Evolutionary conservation across 2,888 invertebrate genomes (phyloP).

Genomic region (Eilema griseolum): DNA sequence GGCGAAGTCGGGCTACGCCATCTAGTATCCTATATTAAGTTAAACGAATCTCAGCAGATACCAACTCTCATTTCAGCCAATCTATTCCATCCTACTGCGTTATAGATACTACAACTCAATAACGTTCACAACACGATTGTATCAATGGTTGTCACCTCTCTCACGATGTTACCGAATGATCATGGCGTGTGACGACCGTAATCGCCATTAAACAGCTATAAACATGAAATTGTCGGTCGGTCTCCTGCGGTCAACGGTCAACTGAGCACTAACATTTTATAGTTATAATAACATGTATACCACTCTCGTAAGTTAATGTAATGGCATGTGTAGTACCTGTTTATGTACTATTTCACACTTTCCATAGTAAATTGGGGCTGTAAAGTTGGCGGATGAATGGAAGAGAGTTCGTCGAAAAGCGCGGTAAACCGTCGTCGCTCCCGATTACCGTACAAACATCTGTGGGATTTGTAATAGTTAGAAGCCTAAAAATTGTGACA

Average conservation of each 20-base stretch:
- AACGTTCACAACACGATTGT: not conserved
- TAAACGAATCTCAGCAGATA: slow-evolving; percentile 4
- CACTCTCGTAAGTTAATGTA: slow-evolving; percentile 22
- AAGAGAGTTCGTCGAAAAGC: too few species aligned
- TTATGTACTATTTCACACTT: slow-evolving; percentile 58
- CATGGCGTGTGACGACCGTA: slow-evolving; percentile 43
- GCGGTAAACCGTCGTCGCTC: too few species aligned
- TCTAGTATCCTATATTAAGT: not conserved
- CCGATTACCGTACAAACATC: too few species aligned
- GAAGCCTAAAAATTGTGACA: too few species aligned
- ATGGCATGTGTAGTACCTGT: slow-evolving; percentile 45
- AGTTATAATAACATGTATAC: slow-evolving; percentile 20
- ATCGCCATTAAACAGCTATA: slow-evolving; percentile 56
- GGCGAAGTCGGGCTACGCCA: too few species aligned
- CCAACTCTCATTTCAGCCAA: not conserved
- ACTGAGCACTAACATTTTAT: slow-evolving; percentile 50
- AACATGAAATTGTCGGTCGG: slow-evolving; percentile 58
- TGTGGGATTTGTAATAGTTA: too few species aligned
- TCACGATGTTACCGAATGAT: slow-evolving; percentile 29
- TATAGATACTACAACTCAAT: slow-evolving; percentile 2
- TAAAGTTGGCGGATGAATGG: slow-evolving; percentile 19
- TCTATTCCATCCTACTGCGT: slow-evolving; percentile 9
- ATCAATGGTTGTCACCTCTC: slow-evolving; percentile 36
- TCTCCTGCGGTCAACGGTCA: slow-evolving; percentile 58
- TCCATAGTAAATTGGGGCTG: slow-evolving; percentile 30